Evolutionary conservation across 2,797 vertebrate genomes (phyloP).

Genomic region (Myiotriccus ornatus): DNA sequence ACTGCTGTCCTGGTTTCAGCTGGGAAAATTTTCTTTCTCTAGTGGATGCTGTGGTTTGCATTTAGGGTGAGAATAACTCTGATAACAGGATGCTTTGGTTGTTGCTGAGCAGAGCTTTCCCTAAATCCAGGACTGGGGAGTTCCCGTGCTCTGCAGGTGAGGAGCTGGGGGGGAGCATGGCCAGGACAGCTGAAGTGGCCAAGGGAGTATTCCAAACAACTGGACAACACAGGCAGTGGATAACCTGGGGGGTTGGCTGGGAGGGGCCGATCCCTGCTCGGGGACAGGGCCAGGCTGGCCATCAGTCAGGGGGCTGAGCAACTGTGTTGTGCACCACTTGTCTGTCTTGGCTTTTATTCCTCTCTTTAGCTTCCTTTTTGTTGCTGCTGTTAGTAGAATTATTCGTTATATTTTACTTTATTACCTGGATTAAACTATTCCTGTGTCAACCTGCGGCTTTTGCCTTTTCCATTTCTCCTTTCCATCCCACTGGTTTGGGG

Average conservation of each 20-base stretch:
- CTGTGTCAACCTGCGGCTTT: background rate
- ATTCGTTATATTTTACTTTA: background rate
- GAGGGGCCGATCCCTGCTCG: rapidly evolving
- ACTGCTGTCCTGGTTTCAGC: background rate
- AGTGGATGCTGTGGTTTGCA: background rate
- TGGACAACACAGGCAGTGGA: background rate
- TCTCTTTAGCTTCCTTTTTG: background rate
- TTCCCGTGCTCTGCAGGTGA: background rate
- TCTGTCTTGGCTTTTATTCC: background rate
- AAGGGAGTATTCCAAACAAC: background rate
- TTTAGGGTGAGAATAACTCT: background rate
- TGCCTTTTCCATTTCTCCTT: background rate
- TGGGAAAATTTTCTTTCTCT: background rate
- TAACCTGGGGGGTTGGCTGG: background rate
- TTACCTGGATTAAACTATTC: background rate
- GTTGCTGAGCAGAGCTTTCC: background rate
- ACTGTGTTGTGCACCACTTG: background rate
- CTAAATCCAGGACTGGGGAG: background rate
- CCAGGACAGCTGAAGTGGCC: background rate
- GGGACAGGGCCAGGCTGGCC: background rate
- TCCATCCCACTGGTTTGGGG: too few species aligned
- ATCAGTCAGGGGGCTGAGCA: background rate
- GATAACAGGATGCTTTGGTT: background rate
- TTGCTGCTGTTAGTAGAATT: background rate
- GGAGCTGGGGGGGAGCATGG: background rate